These are phyloP conservation scores for Tipula unca DNA, from an alignment of 2,888 invertebrate genomes.

Conservation along the genomic window DNA sequence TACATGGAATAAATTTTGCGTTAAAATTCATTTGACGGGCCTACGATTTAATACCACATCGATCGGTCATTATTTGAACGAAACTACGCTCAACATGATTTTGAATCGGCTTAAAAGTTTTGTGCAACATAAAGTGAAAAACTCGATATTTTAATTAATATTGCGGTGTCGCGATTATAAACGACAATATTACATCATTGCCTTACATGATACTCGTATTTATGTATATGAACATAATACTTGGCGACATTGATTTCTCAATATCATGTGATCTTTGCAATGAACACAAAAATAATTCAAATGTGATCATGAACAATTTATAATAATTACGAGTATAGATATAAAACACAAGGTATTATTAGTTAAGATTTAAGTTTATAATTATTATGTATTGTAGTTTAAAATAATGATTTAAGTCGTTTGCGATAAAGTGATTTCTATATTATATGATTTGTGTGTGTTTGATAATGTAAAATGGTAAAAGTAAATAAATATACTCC, in stretches of 20 bases:
- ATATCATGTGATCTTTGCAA: neutral
- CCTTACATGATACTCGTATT: neutral
- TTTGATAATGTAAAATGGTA: too few species aligned
- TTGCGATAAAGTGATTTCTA: neutral
- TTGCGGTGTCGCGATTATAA: neutral
- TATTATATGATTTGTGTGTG: neutral
- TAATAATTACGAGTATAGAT: neutral
- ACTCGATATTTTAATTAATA: neutral
- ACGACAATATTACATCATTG: neutral
- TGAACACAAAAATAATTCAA: neutral
- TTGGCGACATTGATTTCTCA: neutral
- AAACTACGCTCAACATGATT: neutral
- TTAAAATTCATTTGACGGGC: neutral
- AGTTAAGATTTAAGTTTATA: too few species aligned
- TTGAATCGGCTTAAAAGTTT: neutral
- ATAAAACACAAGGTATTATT: neutral
- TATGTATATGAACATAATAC: neutral
- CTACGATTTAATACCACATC: neutral
- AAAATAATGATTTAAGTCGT: neutral
- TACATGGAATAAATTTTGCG: neutral
- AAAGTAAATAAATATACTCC: too few species aligned
- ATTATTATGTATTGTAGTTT: neutral
- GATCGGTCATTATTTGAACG: neutral
- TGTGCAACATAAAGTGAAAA: neutral
- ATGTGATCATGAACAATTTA: neutral